These are phyloP conservation scores for Diabrotica undecimpunctata DNA, from an alignment of 1,140 invertebrate species.

Conservation along the genomic window DNA sequence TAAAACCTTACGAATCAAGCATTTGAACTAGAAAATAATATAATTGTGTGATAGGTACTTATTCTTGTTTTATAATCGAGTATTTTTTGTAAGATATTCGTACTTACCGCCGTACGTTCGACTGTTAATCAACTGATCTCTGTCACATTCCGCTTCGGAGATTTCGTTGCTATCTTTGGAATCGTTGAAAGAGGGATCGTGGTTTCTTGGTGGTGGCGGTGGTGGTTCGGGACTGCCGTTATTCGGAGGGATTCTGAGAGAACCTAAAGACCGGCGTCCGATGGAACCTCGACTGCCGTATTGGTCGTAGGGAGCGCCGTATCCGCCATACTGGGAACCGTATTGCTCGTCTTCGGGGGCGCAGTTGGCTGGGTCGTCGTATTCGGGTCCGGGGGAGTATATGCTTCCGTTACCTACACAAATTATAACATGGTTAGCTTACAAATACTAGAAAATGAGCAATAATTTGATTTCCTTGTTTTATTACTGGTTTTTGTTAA, in stretches of 20 bases:
- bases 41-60: too few species aligned
- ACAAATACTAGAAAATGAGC: background rate
- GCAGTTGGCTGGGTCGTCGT: slow-evolving; percentile 88
- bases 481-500: too few species aligned
- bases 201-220: slow-evolving; percentile 72
- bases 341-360: slow-evolving; percentile 86
- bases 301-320: slow-evolving; percentile 80
- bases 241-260: slow-evolving; percentile 61
- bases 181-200: slow-evolving; percentile 78
- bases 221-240: slow-evolving; percentile 72
- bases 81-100: too few species aligned
- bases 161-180: slow-evolving; percentile 91
- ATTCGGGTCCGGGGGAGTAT: slow-evolving; percentile 74
- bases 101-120: slow-evolving; percentile 70
- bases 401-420: slow-evolving; percentile 62
- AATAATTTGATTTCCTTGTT: too few species aligned
- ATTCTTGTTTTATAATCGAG: too few species aligned
- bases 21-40: too few species aligned
- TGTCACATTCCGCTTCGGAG: slow-evolving; percentile 88
- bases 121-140: slow-evolving; percentile 66
- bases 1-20: too few species aligned
- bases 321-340: slow-evolving; percentile 75
- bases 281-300: slow-evolving; percentile 79
- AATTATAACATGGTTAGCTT: background rate
- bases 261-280: slow-evolving; percentile 55